Conservation (phyloP, 2,797 vertebrate genomes). For the Fistularia commersonii region DNA sequence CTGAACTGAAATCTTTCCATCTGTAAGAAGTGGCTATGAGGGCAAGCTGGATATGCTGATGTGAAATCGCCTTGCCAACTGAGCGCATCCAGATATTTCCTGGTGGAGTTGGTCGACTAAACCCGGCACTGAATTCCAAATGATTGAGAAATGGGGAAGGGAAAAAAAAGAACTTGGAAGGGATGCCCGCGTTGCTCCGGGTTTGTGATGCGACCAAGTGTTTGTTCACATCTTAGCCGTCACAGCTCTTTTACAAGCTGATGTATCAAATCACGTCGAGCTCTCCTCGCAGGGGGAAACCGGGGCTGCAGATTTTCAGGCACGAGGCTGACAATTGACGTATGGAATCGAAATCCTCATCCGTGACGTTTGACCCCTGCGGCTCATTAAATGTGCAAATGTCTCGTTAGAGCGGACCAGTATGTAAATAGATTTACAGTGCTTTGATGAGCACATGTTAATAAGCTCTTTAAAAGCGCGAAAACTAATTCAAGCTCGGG, state of each 20-base stretch:
- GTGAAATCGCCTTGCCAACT: background rate
- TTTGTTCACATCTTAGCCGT: background rate
- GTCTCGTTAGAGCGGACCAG: conserved; percentile 12
- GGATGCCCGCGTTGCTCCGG: too few relatives aligned
- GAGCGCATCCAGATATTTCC: background rate
- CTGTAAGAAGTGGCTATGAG: background rate
- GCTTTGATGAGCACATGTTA: conserved; percentile 39
- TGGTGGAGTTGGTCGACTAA: background rate
- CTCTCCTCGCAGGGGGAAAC: too few relatives aligned
- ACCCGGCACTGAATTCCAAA: background rate
- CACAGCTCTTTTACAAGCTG: background rate
- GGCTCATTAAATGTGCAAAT: conserved; percentile 28
- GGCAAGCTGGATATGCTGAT: background rate
- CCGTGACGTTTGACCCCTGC: conserved; percentile 26
- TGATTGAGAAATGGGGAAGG: background rate
- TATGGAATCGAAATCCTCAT: conserved; percentile 9
- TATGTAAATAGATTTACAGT: conserved; percentile 26
- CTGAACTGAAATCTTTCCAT: background rate
- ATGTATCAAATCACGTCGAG: too few relatives aligned
- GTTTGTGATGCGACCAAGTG: too few relatives aligned
- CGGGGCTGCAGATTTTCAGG: background rate
- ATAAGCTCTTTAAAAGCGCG: conserved; percentile 26
- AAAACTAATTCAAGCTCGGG: conserved; percentile 27
- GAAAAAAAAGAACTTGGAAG: too few relatives aligned
- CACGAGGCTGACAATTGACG: background rate